phyloP scores from a whole-genome alignment of 2,797 vertebrate species.

The Sparidentex hasta region DNA sequence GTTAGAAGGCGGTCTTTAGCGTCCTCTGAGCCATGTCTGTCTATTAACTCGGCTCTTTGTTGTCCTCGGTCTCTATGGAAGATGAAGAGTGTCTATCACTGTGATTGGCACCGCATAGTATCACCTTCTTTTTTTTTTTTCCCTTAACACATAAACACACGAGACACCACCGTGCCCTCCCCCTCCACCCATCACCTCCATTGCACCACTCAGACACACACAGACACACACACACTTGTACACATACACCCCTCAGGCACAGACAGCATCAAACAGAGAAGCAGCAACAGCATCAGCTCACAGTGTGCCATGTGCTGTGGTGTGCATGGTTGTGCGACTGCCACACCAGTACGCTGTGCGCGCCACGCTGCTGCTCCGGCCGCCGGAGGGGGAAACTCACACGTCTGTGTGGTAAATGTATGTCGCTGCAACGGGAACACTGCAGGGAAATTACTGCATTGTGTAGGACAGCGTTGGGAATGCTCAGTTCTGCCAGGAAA shows the following conservation, averaged over 20 bases:
- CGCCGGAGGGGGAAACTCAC: slow-evolving; percentile 54
- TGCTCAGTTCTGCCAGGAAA: slow-evolving; percentile 64
- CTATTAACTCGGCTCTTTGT: slow-evolving; percentile 70
- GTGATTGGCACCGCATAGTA: slow-evolving; percentile 65
- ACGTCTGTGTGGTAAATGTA: slow-evolving; percentile 64
- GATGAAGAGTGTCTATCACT: slow-evolving; percentile 71
- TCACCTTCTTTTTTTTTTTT: slow-evolving; percentile 55
- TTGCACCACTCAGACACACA: slow-evolving; percentile 45
- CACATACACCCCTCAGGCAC: slow-evolving; percentile 68
- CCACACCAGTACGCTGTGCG: slow-evolving; percentile 52
- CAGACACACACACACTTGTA: slow-evolving; percentile 17
- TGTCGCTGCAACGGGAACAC: slow-evolving; percentile 62
- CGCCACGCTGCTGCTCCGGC: slow-evolving; percentile 47
- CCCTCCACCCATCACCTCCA: slow-evolving; percentile 46
- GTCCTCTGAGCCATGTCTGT: slow-evolving; percentile 63
- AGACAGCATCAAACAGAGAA: slow-evolving; percentile 63
- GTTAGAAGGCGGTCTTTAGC: slow-evolving; percentile 60
- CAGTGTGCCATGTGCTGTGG: slow-evolving; percentile 53
- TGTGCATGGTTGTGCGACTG: slow-evolving; percentile 40
- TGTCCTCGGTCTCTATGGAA: slow-evolving; percentile 61
- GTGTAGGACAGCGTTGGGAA: slow-evolving; percentile 66
- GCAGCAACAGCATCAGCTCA: slow-evolving; percentile 60
- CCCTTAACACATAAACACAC: slow-evolving; percentile 35
- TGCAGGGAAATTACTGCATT: slow-evolving; percentile 70
- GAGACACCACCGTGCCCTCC: slow-evolving; percentile 28